Percentiles rank a stretch among this genome's conserved stretches.
Conservation (phyloP, 1,140 invertebrate species). For the Rhyzopertha dominica region DNA sequence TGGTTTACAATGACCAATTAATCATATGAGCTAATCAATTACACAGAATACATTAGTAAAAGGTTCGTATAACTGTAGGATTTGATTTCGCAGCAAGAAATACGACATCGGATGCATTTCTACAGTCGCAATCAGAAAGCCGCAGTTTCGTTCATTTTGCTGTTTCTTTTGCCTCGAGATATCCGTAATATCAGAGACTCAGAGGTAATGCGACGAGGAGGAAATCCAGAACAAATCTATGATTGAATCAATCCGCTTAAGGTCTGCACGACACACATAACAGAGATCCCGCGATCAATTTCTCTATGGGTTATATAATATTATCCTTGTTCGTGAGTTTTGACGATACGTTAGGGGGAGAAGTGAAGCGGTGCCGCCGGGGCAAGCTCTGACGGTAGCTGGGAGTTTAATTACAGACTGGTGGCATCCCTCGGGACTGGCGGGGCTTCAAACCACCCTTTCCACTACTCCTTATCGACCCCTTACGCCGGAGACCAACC, state of each 20-base stretch:
- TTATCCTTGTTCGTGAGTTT: constrained; percentile 30
- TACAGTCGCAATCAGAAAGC: too few relatives aligned
- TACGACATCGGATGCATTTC: too few relatives aligned
- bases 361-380: constrained; percentile 19
- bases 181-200: too few relatives aligned
- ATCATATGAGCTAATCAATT: too few relatives aligned
- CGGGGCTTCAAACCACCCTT: constrained; percentile 36
- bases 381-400: constrained; percentile 24
- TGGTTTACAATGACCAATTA: too few relatives aligned
- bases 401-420: constrained; percentile 39
- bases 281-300: constrained; percentile 32
- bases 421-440: constrained; percentile 34
- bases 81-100: too few relatives aligned
- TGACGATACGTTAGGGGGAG: constrained; percentile 21
- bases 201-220: constrained; percentile 20
- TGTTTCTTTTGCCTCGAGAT: too few relatives aligned
- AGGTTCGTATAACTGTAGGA: too few relatives aligned
- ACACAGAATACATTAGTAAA: too few relatives aligned
- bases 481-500: too few relatives aligned
- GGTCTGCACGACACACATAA: constrained; percentile 30
- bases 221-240: constrained; percentile 30
- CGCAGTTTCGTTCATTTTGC: too few relatives aligned
- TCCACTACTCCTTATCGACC: constrained; percentile 14
- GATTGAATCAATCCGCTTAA: constrained; percentile 34
- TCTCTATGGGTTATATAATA: constrained; percentile 31